Conservation (phyloP, 2,797 vertebrate species). For the Calcarius lapponicus region DNA sequence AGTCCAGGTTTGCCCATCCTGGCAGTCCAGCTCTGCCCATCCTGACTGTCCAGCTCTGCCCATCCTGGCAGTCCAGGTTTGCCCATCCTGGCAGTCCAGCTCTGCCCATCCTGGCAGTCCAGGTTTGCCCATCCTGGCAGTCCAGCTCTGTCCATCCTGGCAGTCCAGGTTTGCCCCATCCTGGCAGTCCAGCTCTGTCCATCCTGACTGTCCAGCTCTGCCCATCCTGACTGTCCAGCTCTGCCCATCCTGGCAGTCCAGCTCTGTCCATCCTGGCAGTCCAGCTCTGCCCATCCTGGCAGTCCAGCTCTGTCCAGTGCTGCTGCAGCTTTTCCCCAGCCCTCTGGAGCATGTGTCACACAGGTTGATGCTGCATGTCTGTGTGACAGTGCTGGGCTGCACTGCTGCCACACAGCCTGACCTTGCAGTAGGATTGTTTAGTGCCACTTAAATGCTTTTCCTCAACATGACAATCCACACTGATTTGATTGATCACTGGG, state of each 20-base stretch:
- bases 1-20: too few relatives aligned
- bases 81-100: neutral
- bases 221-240: fast-evolving
- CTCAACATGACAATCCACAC: neutral
- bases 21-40: too few relatives aligned
- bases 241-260: too few relatives aligned
- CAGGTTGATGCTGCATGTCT: fast-evolving
- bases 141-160: too few relatives aligned
- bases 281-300: fast-evolving
- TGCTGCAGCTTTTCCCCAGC: neutral
- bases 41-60: too few relatives aligned
- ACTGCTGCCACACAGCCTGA: fast-evolving
- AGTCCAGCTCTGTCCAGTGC: neutral
- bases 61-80: too few relatives aligned
- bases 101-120: too few relatives aligned
- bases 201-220: fast-evolving
- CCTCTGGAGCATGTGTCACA: neutral
- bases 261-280: fast-evolving
- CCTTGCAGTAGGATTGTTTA: neutral
- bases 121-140: neutral
- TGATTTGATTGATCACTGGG: neutral
- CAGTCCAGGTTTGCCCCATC: neutral
- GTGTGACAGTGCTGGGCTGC: neutral
- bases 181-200: neutral
- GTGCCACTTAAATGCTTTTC: neutral